Evolutionary conservation across 2,888 invertebrate species (phyloP), one percentile per base, ranked within the genome.

Genomic region (Myopa tessellatipennis): DNA sequence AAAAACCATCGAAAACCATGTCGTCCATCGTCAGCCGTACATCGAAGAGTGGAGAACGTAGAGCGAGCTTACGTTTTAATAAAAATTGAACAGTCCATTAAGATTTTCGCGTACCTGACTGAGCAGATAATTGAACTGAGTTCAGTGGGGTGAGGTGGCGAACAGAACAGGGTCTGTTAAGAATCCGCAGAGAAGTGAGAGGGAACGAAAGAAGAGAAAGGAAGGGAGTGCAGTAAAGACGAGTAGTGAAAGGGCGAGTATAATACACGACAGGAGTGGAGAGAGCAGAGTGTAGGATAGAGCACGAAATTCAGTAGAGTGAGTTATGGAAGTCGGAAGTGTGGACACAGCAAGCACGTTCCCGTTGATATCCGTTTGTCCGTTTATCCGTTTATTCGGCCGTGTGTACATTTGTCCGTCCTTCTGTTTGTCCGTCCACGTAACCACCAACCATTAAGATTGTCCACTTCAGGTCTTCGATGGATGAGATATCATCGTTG

Each of bases 61-160:
- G 26, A 26, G 8, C 65, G 34, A 65, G 38, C 75, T 58, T 75
- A 69, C 60, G 69, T 79, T 83, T 82, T 82, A 83, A 84, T 82
- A 85, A 84, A 84, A 84, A 84, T 83, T 83, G 84, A 84, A 83
- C 80, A 81, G 84, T 85, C 84, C 85, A 85, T 85, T 85, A 85
- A 84, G 85, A 83, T 83, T 84, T 45, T 85, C 83, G 82, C 82
- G 82, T 83, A 85, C 85, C 85, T 85, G 84, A 83, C 82, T 82
- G 84, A 82, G 83, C 84, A 81, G 79, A 81, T 81, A 83, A 83
- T 83, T 80, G 78, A 77, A 76, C 77, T 63, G 63, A 50, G 52
- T 55, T 55, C 69, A 36, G n/a, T 50, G 63, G 18, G 61, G 34
- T 36, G 71, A 71, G 1, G 1, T 26, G 55, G 5, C n/a, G 55